A percentile compares a stretch with the other conserved stretches of the same genome.
phyloP scores from a whole-genome alignment of 2,888 invertebrate species.

The Germaria angustata region DNA sequence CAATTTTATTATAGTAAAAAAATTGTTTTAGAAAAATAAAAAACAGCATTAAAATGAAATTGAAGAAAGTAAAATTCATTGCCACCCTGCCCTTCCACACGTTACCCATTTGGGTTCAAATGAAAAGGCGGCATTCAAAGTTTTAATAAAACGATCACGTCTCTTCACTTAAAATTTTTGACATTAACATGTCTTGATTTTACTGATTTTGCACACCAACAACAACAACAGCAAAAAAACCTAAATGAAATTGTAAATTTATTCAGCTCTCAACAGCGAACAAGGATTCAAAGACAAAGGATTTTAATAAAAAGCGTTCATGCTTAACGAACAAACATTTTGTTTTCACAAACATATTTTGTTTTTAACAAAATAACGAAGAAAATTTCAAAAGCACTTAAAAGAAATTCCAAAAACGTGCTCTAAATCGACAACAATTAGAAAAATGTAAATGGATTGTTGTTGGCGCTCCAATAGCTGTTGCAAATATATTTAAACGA shows the following conservation, averaged over 20 bases:
- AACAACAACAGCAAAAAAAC: constrained; percentile 21
- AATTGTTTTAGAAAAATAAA: background rate
- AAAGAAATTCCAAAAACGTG: constrained; percentile 39
- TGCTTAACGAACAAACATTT: constrained; percentile 43
- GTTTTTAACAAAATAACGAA: background rate
- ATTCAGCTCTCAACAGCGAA: constrained; percentile 36
- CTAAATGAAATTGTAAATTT: constrained; percentile 40
- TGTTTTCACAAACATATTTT: constrained; percentile 41
- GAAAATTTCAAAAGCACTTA: constrained; percentile 30
- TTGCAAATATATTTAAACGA: background rate
- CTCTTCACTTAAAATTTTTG: constrained; percentile 57
- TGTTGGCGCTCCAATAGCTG: no score
- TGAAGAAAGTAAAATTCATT: background rate
- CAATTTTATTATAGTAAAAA: background rate
- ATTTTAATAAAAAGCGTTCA: constrained; percentile 54
- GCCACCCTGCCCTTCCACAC: background rate
- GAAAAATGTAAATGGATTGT: constrained; percentile 15
- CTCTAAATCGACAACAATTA: constrained; percentile 53
- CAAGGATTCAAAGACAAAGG: constrained; percentile 31
- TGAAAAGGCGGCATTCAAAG: background rate
- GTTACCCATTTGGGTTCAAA: background rate
- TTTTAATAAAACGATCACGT: constrained; percentile 62
- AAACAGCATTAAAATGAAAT: background rate
- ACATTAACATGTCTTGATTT: constrained; percentile 63
- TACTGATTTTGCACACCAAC: constrained; percentile 34